Percentiles rank a stretch among this genome's conserved stretches.
Evolutionary conservation across 1,140 invertebrate species (phyloP).

Genomic region (Pissodes strobi): DNA sequence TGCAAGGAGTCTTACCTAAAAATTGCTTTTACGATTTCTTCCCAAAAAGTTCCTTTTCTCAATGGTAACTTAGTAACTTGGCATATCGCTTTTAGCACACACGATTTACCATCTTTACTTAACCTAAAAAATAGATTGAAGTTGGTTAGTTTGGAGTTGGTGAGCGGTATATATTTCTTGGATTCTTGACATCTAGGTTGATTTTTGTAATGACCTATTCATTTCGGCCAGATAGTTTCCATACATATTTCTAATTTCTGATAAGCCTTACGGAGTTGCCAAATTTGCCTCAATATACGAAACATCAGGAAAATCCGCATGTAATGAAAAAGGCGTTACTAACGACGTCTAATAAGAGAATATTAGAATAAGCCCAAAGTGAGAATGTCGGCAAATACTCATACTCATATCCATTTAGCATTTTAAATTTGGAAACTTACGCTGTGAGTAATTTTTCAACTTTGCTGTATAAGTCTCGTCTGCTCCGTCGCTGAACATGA

Average conservation of each 20-base stretch:
- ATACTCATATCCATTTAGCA: too few species aligned
- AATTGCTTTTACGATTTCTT: conserved; percentile 60
- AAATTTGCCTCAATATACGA: too few species aligned
- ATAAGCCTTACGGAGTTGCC: too few species aligned
- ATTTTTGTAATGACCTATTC: too few species aligned
- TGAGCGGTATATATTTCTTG: not conserved
- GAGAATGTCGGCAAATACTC: too few species aligned
- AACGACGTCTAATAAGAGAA: too few species aligned
- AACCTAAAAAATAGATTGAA: conserved; percentile 16
- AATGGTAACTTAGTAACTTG: conserved; percentile 47
- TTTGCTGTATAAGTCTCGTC: conserved; percentile 62
- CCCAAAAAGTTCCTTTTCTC: conserved; percentile 55
- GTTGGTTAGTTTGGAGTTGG: too few species aligned
- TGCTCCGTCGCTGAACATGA: conserved; percentile 58
- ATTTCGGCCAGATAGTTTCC: too few species aligned
- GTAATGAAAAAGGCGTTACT: too few species aligned
- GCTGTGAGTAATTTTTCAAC: conserved; percentile 63
- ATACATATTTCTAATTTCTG: too few species aligned
- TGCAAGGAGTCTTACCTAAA: conserved; percentile 59
- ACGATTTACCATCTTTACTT: conserved; percentile 55
- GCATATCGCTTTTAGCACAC: conserved; percentile 62
- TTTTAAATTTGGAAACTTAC: conserved; percentile 57
- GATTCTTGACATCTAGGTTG: not conserved
- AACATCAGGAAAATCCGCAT: too few species aligned
- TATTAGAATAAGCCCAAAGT: too few species aligned